These are phyloP conservation scores for Erethizon dorsatum DNA, from an alignment of 2,797 vertebrate genomes.

Conservation along the genomic window DNA sequence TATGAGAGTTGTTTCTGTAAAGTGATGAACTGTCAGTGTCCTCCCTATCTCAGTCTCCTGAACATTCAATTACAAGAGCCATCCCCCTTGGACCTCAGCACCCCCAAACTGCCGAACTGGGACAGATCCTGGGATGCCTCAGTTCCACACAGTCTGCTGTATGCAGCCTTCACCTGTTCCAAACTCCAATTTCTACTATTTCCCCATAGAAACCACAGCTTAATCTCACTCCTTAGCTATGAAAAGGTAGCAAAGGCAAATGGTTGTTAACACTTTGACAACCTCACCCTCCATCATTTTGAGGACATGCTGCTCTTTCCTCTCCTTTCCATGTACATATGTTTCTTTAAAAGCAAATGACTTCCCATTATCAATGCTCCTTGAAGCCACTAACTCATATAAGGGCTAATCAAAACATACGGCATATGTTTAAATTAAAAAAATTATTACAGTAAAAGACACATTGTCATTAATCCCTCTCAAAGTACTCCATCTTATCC, in stretches of 20 bases:
- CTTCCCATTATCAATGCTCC: not conserved
- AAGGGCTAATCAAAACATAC: not conserved
- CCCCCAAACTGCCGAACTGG: not conserved
- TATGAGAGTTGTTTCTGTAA: not conserved
- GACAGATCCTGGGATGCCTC: not conserved
- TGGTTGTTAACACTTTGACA: not conserved
- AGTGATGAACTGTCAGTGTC: not conserved
- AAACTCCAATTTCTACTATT: not conserved
- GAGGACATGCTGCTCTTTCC: not conserved
- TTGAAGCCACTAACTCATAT: not conserved
- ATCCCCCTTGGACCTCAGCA: not conserved
- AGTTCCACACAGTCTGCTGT: not conserved
- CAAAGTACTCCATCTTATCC: not conserved
- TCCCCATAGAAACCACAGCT: not conserved
- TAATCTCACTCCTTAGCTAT: not conserved
- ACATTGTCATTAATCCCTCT: not conserved
- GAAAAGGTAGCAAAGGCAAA: not conserved
- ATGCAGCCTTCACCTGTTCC: not conserved
- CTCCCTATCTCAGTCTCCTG: not conserved
- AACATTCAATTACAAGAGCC: not conserved
- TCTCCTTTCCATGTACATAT: not conserved
- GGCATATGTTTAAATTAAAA: not conserved
- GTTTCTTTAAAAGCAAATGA: slow-evolving; percentile 26
- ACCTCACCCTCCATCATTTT: not conserved
- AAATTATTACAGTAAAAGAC: not conserved